Percentiles rank a stretch among this genome's conserved stretches.
Conservation (phyloP, 1,140 invertebrate species). For the Triops cancriformis region DNA sequence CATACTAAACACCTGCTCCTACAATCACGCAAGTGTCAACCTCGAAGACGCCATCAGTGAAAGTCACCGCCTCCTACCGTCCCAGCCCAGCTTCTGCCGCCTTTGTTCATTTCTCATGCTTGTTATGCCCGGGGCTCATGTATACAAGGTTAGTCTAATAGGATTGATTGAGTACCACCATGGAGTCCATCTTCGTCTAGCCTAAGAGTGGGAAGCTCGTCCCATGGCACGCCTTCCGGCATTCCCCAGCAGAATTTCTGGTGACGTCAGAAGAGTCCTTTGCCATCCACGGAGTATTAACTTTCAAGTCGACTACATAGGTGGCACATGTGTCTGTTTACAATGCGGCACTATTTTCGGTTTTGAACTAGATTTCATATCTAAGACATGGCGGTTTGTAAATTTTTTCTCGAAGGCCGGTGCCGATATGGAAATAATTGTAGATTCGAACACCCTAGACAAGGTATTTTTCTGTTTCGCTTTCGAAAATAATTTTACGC, state of each 20-base stretch:
- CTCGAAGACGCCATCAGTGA: slow-evolving; percentile 8
- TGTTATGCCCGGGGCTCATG: not conserved
- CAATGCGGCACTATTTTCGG: not conserved
- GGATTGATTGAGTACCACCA: no score
- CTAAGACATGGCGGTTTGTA: not conserved
- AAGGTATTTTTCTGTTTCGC: not conserved
- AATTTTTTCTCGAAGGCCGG: not conserved
- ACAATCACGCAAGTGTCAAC: slow-evolving; percentile 1
- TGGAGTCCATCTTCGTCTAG: no score
- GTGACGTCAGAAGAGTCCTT: no score
- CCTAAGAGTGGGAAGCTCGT: no score
- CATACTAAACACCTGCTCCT: not conserved
- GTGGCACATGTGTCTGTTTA: not conserved
- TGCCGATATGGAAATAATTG: not conserved
- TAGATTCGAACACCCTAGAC: not conserved
- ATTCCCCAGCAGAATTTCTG: no score
- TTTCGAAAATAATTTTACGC: no score
- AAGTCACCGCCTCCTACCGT: not conserved
- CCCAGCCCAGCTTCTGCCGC: not conserved
- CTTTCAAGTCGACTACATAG: not conserved
- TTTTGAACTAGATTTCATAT: not conserved
- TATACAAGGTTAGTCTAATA: no score
- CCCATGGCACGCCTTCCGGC: no score
- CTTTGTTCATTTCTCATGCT: not conserved
- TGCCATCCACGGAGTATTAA: not conserved